Evolutionary conservation across 2,113 vertebrate genomes (phyloP), one percentile per base, ranked within the genome.

Genomic region (Etia nguti): DNA sequence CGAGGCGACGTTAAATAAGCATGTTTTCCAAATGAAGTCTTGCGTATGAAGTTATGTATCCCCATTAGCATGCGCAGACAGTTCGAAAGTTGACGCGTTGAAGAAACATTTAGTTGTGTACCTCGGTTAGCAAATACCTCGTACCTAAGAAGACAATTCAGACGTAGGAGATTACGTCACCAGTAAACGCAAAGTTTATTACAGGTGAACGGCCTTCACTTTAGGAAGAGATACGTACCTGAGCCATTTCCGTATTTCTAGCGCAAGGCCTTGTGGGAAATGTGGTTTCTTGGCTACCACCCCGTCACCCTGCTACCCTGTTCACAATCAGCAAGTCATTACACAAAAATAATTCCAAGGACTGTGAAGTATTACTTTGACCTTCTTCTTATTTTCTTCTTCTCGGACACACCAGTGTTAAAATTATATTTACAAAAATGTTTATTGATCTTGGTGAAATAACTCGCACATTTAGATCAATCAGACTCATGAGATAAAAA

Each of bases 221-320:
- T 31, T n/a, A 56, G 59, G 81, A 87, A 82, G 50, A 43, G 4
- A 20, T 15, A 2, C 24, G 83, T 79, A 85, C 65, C 73, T 57
- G 16, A 24, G 1, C 3, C 12, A 85, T 75, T 93, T 93, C 93
- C 93, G 84, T 59, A 7, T 91, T 89, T 41, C 34, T 18, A 3
- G 2, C 79, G 89, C 92, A 87, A 57, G 12, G 91, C 15, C 31
- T 60, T 73, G 10, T 95, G 95, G 96, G 94, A 90, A 88, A 75
- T 81, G 92, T 52, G 20, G 86, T 90, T 59, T 48, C 11, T n/a
- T 43, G 5, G 16, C n/a, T 12, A 22, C 5, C 15, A 3, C 15
- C 6, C 2, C 5, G 11, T 3, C 10, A 10, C 1, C 22, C 43
- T 12, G 15, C 46, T 75, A 10, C 2, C 22, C 6, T 6, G 22